phyloP scores from a whole-genome alignment of 1,140 invertebrate genomes.

The Hetaerina americana region DNA sequence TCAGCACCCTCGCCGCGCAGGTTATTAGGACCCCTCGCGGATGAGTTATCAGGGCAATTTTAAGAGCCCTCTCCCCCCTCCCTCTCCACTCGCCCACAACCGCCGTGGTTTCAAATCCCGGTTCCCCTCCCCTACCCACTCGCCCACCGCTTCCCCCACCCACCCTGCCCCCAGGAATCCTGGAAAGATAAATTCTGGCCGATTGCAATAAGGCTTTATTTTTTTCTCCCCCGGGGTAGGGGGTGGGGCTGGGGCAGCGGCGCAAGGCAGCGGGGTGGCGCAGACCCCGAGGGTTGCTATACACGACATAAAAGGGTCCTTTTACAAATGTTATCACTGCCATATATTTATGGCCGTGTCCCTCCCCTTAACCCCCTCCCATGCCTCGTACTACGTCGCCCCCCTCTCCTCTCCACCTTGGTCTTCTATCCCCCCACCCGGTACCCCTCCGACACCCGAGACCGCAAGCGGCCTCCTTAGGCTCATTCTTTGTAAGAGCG shows the following conservation, averaged over 20 bases:
- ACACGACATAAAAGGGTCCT: slow-evolving; percentile 21
- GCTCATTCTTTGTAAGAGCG: slow-evolving; percentile 20
- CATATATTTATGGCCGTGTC: slow-evolving; percentile 23
- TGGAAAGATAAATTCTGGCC: background rate
- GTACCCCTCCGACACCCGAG: too few species aligned
- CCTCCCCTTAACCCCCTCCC: too few species aligned
- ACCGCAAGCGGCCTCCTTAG: too few species aligned
- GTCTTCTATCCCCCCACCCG: too few species aligned
- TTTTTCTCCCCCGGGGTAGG: background rate
- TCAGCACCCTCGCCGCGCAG: too few species aligned
- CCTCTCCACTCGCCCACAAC: too few species aligned
- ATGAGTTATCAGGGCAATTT: background rate
- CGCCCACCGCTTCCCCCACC: too few species aligned
- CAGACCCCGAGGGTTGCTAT: slow-evolving; percentile 13
- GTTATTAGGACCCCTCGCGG: too few species aligned
- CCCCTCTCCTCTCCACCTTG: too few species aligned
- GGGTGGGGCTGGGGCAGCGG: too few species aligned
- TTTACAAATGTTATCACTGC: slow-evolving; percentile 25
- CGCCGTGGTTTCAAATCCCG: background rate
- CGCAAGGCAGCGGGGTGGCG: too few species aligned
- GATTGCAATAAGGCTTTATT: background rate
- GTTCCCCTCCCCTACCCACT: too few species aligned
- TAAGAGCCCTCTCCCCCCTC: background rate
- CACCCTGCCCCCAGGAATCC: background rate
- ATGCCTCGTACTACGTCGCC: slow-evolving; percentile 10